phyloP scores from a whole-genome alignment of 2,113 vertebrate species.

The Ochotona princeps region DNA sequence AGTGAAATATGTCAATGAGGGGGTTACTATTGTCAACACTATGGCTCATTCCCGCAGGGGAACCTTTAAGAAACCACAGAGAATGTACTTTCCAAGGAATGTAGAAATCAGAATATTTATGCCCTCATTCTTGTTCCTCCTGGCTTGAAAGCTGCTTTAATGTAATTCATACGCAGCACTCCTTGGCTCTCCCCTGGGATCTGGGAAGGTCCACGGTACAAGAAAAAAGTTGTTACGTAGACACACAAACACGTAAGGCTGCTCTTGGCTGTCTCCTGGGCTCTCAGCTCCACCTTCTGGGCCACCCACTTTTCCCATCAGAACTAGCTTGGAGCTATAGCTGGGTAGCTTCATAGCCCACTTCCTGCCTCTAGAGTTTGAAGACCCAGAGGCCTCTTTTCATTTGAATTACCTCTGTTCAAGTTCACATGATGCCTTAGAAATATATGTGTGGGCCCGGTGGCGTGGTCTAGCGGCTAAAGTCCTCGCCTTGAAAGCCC shows the following conservation, averaged over 20 bases:
- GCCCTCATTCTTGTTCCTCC: neutral
- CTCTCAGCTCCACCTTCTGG: neutral
- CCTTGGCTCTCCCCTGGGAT: neutral
- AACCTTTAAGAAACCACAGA: neutral
- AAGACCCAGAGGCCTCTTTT: conserved; percentile 5
- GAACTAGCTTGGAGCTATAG: neutral
- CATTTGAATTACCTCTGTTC: conserved; percentile 9
- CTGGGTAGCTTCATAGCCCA: neutral
- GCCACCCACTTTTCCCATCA: neutral
- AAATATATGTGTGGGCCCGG: neutral
- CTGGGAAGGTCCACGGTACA: neutral
- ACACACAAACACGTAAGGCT: fast-evolving
- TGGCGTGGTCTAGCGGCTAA: no score
- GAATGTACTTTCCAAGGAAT: neutral
- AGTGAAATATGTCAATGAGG: neutral
- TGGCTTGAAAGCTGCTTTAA: neutral
- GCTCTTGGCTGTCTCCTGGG: neutral
- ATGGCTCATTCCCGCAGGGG: neutral
- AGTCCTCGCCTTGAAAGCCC: no score
- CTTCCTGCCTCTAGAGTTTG: neutral
- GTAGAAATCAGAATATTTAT: neutral
- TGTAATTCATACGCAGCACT: no score
- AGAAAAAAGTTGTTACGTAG: neutral
- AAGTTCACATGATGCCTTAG: conserved; percentile 8
- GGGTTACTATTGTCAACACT: neutral